Base-by-base conservation (phyloP, 2,113 vertebrate species). In the Puma concolor region DNA sequence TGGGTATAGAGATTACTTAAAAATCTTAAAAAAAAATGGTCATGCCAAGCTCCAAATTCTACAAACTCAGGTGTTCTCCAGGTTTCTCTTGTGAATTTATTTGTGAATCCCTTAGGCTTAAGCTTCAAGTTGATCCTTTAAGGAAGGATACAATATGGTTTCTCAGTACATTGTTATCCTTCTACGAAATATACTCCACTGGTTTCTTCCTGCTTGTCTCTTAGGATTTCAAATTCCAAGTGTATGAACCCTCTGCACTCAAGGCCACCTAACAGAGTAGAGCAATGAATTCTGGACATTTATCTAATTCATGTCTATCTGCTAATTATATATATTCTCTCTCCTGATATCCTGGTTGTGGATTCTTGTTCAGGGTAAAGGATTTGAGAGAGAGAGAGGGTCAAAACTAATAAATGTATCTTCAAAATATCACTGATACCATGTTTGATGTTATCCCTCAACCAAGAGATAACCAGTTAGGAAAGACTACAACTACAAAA, bases 221-320 rank as follows among this genome's bases (percentile, higher is more conserved):
- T 77, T 81, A 67, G 38, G 29, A 96, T 95, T 96, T 95, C 81
- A 96, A 81, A 94, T 76, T 92, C 36, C 77, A 94, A 27, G 4
- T 82, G 33, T 71, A 85, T 95, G 80, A 91, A 77, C 36, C 2
- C 4, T 95, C 41, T 94, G 92, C 14, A 97, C 38, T 14, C 36
- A 88, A 85, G 80, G 66, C 15, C 38, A 88, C 31, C 83, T 92
- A 97, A 95, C 33, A 88, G n/a, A 88, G 41, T 92, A 88, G 33
- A 97, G 41, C 50, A 91, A 81, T 79, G 19, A 91, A 91, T 96
- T 60, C 41, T 69, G 52, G 77, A 92, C 86, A 92, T 88, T 83
- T 92, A 95, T 63, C 17, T 87, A 52, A 66, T 95, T 95, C 29
- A 5, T 67, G 23, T 96, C 71, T 91, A 54, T 54, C 50, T 84